Evolutionary conservation across 2,888 invertebrate genomes (phyloP).

Genomic region (Drosophila nigritarsus): DNA sequence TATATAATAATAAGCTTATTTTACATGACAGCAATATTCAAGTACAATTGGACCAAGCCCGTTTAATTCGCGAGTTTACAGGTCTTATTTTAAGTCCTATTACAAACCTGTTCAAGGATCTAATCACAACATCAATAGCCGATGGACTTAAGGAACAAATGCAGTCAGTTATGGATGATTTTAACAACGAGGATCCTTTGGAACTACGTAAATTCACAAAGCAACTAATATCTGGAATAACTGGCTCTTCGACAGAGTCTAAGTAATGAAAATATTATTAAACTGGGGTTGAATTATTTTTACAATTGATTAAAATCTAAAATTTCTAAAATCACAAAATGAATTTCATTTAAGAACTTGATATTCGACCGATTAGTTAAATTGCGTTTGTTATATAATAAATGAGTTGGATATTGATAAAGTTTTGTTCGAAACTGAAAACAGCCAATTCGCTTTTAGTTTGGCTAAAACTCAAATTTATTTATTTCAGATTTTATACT

Average conservation of each 20-base stretch:
- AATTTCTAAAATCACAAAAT: background rate
- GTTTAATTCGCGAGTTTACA: conserved; percentile 80
- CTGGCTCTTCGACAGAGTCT: conserved; percentile 48
- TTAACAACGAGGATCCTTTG: conserved; percentile 83
- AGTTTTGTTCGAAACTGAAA: background rate
- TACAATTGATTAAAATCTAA: background rate
- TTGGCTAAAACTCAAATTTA: background rate
- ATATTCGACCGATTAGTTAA: background rate
- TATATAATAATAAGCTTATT: conserved; percentile 2
- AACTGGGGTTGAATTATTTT: background rate
- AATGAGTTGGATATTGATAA: background rate
- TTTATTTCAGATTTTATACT: background rate
- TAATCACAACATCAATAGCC: conserved; percentile 84
- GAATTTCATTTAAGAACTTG: background rate
- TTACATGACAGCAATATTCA: conserved; percentile 78
- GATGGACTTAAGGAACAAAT: conserved; percentile 83
- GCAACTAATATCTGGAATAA: conserved; percentile 79
- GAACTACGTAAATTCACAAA: conserved; percentile 81
- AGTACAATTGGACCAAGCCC: conserved; percentile 82
- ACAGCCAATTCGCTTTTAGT: background rate
- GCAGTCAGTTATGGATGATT: conserved; percentile 82
- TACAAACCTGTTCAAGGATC: conserved; percentile 83
- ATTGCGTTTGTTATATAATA: background rate
- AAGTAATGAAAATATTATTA: conserved; percentile 10
- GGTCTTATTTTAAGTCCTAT: conserved; percentile 84